Evolutionary conservation across 2,888 invertebrate species (phyloP).

Genomic region (Lepidochrysops patricia): DNA sequence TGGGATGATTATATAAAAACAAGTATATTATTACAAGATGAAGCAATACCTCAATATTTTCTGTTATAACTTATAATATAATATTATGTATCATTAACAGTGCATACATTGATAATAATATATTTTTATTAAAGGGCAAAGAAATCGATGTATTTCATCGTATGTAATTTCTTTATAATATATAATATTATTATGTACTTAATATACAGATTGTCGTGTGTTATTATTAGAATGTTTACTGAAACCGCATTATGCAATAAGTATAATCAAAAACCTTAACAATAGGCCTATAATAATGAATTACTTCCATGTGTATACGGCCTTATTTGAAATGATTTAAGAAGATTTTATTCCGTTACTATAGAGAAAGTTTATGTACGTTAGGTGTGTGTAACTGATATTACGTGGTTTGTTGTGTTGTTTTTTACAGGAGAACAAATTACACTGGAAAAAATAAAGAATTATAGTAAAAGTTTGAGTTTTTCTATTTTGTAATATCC

Average conservation of each 20-base stretch:
- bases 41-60: background rate
- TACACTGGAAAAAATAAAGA: slow-evolving; percentile 40
- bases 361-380: slow-evolving; percentile 30
- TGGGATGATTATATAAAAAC: background rate
- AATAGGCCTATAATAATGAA: background rate
- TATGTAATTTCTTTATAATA: no score
- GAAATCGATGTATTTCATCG: no score
- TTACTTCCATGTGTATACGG: background rate
- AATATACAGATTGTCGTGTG: no score
- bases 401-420: slow-evolving; percentile 45
- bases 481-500: no score
- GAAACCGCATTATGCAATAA: background rate
- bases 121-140: no score
- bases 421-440: slow-evolving; percentile 55
- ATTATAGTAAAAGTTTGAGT: slow-evolving; percentile 29
- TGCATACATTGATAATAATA: no score
- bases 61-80: no score
- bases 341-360: slow-evolving; percentile 10
- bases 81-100: no score
- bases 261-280: background rate
- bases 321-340: slow-evolving; percentile 12
- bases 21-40: background rate
- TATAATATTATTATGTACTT: no score
- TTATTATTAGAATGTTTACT: no score
- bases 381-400: slow-evolving; percentile 42